Base-by-base conservation (phyloP, 2,888 invertebrate species). In the Drosophila fungiperda region DNA sequence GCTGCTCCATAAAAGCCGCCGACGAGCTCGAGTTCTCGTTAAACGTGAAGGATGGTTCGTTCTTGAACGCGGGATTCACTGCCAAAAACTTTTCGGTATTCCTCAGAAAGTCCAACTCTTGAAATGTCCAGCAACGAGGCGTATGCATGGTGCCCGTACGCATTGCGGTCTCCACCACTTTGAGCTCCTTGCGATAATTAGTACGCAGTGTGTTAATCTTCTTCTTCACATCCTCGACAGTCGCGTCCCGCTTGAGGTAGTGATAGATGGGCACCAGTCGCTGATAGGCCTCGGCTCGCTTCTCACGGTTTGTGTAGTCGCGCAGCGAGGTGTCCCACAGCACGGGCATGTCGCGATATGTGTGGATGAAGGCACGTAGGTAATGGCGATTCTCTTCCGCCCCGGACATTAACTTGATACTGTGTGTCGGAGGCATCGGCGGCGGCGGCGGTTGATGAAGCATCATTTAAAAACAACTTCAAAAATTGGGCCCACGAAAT, bases 161-260 rank as follows among this genome's bases (percentile, higher is more conserved):
- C 57, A 91, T 84, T 0, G 92, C 90, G 32, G 87, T 87, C 73
- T 92, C 92, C 20, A 92, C 91, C 1, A 92, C 90, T 60, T 91
- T 92, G 4, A 92, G 73, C 49, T 92, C 92, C 67, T 92, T 92
- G 33, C 92, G 91, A 36, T 92, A 92, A 33, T 92, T 92, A 3
- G 93, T 92, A 11, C 92, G 85, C 73, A 92, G 70, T 0, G 92
- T 92, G 64, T 92, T 92, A 36, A 92, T 92, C 73, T 92, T 92
- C 66, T 92, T 92, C 64, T 92, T 92, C 1, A 92, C 92, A 68
- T 92, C 92, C 66, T 92, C 92, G 1, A 92, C 87, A 20, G 92
- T 92, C n/a, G 92, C 93, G 66, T 92, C 92, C 0, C 91, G 82
- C 50, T 92, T 92, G 17, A 92, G 80, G 33, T 89, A 88, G 6